These are phyloP conservation scores for Eudasyphora cyanicolor DNA, from an alignment of 2,888 invertebrate species.

Conservation along the genomic window DNA sequence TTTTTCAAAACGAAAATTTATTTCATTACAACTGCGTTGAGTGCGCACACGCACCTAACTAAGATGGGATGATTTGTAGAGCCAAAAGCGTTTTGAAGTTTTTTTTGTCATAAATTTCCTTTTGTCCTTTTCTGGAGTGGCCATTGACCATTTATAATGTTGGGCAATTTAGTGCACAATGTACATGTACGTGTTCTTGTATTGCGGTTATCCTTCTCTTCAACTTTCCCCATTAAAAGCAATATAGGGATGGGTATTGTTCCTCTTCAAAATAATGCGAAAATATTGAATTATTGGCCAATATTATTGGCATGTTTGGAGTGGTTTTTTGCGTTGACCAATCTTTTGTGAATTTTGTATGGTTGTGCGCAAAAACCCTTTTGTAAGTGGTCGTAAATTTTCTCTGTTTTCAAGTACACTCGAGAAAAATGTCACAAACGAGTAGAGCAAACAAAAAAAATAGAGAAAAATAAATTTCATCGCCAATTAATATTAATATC, in stretches of 20 bases:
- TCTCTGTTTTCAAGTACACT: neutral
- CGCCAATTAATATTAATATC: neutral
- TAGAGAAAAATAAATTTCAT: neutral
- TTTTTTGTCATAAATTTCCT: too few relatives aligned
- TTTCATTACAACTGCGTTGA: too few relatives aligned
- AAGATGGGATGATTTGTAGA: too few relatives aligned
- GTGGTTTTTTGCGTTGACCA: neutral
- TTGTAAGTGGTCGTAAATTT: neutral
- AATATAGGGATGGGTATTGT: neutral
- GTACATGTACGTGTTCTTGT: too few relatives aligned
- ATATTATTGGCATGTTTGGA: neutral
- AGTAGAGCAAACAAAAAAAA: neutral
- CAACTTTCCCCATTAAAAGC: constrained; percentile 19
- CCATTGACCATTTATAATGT: neutral
- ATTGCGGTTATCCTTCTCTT: neutral
- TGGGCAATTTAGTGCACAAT: neutral
- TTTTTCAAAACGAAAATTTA: too few relatives aligned
- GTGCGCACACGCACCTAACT: too few relatives aligned
- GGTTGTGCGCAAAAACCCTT: neutral
- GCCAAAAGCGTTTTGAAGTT: too few relatives aligned
- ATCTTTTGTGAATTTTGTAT: neutral
- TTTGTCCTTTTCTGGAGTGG: too few relatives aligned
- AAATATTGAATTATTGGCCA: constrained; percentile 6
- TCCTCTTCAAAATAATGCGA: neutral
- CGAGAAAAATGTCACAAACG: neutral